Conservation (phyloP, 1,140 invertebrate genomes). For the Mactra quadrangularis region DNA sequence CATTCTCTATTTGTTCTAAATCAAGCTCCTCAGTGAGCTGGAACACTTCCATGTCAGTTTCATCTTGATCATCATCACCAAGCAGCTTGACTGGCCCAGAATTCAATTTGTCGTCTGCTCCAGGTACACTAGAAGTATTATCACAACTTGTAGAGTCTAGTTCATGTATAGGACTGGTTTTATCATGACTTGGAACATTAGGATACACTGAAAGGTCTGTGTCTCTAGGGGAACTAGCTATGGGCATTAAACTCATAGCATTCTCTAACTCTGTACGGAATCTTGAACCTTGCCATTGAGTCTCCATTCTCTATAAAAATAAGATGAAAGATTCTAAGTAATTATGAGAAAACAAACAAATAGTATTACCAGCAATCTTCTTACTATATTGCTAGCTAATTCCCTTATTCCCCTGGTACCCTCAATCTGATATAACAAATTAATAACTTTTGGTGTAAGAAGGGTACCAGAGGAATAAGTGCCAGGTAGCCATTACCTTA, state of each 20-base stretch:
- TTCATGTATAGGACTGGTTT: slow-evolving; percentile 65
- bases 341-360: neutral
- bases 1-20: slow-evolving; percentile 78
- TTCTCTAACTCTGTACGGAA: slow-evolving; percentile 71
- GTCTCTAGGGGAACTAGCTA: slow-evolving; percentile 76
- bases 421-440: too few species aligned
- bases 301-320: neutral
- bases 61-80: slow-evolving; percentile 68
- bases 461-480: too few species aligned
- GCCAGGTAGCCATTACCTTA: too few species aligned
- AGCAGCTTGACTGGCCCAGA: slow-evolving; percentile 70
- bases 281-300: slow-evolving; percentile 53
- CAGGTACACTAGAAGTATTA: slow-evolving; percentile 64
- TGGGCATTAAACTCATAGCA: slow-evolving; percentile 74
- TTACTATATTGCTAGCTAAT: neutral
- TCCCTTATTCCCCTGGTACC: too few species aligned
- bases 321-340: too few species aligned
- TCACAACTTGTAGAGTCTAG: slow-evolving; percentile 63
- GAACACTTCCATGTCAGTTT: slow-evolving; percentile 71
- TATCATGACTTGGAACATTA: slow-evolving; percentile 48
- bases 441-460: too few species aligned
- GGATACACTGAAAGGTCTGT: slow-evolving; percentile 65
- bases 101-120: slow-evolving; percentile 57
- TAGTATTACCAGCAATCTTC: neutral
- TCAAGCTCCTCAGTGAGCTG: slow-evolving; percentile 75